Base-by-base conservation (phyloP, 2,113 vertebrate species). In the Empidonax traillii region DNA sequence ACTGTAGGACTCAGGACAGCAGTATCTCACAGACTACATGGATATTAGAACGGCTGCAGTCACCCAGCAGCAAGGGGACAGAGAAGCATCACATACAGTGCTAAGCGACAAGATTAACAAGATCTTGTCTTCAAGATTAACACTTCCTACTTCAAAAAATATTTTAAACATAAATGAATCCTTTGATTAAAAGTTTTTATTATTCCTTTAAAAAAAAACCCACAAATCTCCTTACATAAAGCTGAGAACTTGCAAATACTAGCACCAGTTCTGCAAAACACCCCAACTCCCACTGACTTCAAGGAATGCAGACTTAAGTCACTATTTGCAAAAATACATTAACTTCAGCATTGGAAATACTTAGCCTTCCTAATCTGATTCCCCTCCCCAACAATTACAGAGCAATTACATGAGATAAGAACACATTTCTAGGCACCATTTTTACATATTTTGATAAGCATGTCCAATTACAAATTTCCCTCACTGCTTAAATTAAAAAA, bases 381-480 rank as follows among this genome's bases (percentile, higher is more conserved):
- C 83, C 56, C 30, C 49, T 95, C 85, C 77, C 53, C 87, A 87
- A 71, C 79, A 89, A 95, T 97, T 93, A 94, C 17, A 93, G 85
- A 90, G 85, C 86, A 85, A 97, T 93, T 90, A 95, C 30, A 72
- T 16, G 66, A 82, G 76, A 90, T 95, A 95, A 94, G 93, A 93
- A 58, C 53, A 79, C 37, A 84, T 90, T 93, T 95, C 68, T 73
- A 75, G 14, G 89, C 91, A 96, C 43, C 63, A 74, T 84, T 91
- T 91, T 92, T 43, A 90, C 75, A 63, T 92, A 90, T 91, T 97
- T 95, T 75, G 72, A 85, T 87, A 93, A 85, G 66, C 24, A 3
- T 55, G 53, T 55, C 89, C 78, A 71, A 95, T 91, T 81, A 85
- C 71, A 79, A 86, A 77, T 90, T 76, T 91, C 53, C 10, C 33